Percentiles rank a stretch among this genome's conserved stretches.
These are phyloP conservation scores for Eilema griseolum DNA, from an alignment of 2,888 invertebrate genomes.

Conservation along the genomic window DNA sequence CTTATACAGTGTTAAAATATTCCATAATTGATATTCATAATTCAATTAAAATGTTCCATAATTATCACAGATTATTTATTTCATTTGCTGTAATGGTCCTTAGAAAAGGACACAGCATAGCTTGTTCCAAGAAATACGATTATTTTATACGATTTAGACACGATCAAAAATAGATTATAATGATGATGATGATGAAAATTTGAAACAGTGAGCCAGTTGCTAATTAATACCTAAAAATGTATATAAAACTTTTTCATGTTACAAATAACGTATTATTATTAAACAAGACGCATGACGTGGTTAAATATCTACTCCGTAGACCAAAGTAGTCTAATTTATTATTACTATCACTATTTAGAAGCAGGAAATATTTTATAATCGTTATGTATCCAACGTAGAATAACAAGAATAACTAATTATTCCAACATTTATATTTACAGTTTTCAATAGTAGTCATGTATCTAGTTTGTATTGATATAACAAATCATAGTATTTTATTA, in stretches of 20 bases:
- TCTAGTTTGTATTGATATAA: not conserved
- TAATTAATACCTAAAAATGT: constrained; percentile 27
- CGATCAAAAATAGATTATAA: not conserved
- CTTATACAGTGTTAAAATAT: too few species aligned
- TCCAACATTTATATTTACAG: constrained; percentile 23
- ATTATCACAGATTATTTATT: not conserved
- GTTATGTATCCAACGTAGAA: constrained; percentile 26
- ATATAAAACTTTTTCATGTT: constrained; percentile 39
- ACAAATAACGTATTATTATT: constrained; percentile 26
- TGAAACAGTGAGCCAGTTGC: constrained; percentile 45
- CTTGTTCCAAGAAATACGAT: not conserved
- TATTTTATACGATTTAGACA: not conserved
- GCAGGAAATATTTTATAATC: constrained; percentile 20
- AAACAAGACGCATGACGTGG: constrained; percentile 45
- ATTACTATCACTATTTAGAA: constrained; percentile 22
- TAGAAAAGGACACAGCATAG: not conserved
- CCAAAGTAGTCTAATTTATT: constrained; percentile 24
- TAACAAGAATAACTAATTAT: constrained; percentile 16
- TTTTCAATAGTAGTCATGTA: constrained; percentile 27
- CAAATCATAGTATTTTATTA: not conserved
- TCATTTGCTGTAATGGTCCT: not conserved
- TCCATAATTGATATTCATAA: too few species aligned
- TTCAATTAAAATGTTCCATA: too few species aligned
- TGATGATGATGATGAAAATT: constrained; percentile 24
- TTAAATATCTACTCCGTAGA: constrained; percentile 33